phyloP scores from a whole-genome alignment of 2,888 invertebrate genomes.

The Epiblema foenella region DNA sequence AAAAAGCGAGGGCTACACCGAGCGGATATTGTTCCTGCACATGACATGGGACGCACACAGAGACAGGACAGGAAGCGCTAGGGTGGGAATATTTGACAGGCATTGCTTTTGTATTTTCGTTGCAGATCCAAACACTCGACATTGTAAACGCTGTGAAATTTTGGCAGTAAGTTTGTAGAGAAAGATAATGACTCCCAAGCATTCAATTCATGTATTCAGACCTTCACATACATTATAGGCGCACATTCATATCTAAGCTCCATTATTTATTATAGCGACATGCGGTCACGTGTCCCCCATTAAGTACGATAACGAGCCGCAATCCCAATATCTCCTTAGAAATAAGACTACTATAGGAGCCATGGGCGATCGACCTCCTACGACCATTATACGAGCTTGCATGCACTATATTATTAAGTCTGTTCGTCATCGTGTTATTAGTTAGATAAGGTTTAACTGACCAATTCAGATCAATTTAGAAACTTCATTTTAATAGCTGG shows the following conservation, averaged over 20 bases:
- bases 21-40: no score
- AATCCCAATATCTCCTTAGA: neutral
- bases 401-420: slow-evolving; percentile 39
- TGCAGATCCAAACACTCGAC: no score
- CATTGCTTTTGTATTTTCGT: no score
- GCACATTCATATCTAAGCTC: slow-evolving; percentile 18
- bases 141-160: no score
- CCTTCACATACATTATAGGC: neutral
- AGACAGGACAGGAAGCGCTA: no score
- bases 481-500: slow-evolving; percentile 7
- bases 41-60: no score
- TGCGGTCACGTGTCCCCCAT: slow-evolving; percentile 30
- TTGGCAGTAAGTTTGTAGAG: no score
- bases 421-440: slow-evolving; percentile 28
- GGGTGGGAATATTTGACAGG: no score
- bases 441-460: slow-evolving; percentile 32
- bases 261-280: slow-evolving; percentile 21
- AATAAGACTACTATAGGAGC: slow-evolving; percentile 20
- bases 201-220: neutral
- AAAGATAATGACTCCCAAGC: no score
- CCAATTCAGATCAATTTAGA: slow-evolving; percentile 23
- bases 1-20: no score
- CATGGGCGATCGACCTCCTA: neutral
- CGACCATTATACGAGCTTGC: slow-evolving; percentile 34
- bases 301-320: slow-evolving; percentile 2